Evolutionary conservation across 2,888 invertebrate genomes (phyloP).

Genomic region (Mamestra brassicae): DNA sequence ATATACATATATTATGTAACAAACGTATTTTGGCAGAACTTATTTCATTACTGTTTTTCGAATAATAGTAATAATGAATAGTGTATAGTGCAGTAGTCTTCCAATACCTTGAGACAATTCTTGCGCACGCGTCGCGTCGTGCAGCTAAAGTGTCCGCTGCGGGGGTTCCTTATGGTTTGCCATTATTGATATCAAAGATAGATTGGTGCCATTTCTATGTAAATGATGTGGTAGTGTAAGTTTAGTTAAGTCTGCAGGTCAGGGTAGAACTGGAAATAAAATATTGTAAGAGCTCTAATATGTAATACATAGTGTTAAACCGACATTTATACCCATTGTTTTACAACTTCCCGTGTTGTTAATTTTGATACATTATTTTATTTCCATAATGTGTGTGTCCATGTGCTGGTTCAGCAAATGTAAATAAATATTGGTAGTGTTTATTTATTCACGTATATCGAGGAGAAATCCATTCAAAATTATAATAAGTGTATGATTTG

Average conservation of each 20-base stretch:
- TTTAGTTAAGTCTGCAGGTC: slow-evolving; percentile 90
- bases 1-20: slow-evolving; percentile 70
- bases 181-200: slow-evolving; percentile 91
- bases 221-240: slow-evolving; percentile 89
- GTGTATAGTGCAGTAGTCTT: slow-evolving; percentile 90
- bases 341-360: slow-evolving; percentile 80
- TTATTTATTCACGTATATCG: slow-evolving; percentile 87
- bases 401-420: slow-evolving; percentile 89
- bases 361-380: slow-evolving; percentile 86
- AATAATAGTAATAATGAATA: slow-evolving; percentile 85
- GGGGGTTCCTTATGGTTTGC: slow-evolving; percentile 90
- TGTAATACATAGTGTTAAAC: slow-evolving; percentile 77
- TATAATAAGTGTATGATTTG: slow-evolving; percentile 77
- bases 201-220: slow-evolving; percentile 91
- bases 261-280: slow-evolving; percentile 90
- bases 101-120: slow-evolving; percentile 88
- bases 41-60: slow-evolving; percentile 82
- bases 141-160: slow-evolving; percentile 83
- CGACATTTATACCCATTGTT: slow-evolving; percentile 80
- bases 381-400: slow-evolving; percentile 89
- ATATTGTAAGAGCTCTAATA: slow-evolving; percentile 83
- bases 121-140: slow-evolving; percentile 74
- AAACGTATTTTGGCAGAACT: slow-evolving; percentile 75
- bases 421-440: slow-evolving; percentile 89
- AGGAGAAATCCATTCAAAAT: slow-evolving; percentile 79